These are phyloP conservation scores for Alviniconcha marisindica DNA, from an alignment of 1,140 invertebrate genomes.

Conservation along the genomic window DNA sequence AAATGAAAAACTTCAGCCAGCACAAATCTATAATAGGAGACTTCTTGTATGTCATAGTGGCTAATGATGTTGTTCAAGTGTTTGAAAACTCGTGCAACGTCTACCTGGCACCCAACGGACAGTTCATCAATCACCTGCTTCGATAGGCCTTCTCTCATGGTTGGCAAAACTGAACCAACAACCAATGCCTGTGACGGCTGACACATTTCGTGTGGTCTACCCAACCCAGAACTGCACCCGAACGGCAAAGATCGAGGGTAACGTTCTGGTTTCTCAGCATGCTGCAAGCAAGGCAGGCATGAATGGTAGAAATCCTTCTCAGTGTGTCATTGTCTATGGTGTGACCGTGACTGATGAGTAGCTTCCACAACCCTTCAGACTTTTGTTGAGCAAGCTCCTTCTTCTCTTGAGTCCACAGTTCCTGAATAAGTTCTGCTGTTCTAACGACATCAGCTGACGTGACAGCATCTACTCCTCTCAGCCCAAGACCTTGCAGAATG, in stretches of 20 bases:
- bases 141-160: background rate
- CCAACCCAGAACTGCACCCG: background rate
- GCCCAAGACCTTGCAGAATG: slow-evolving; percentile 28
- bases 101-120: background rate
- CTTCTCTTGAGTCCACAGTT: background rate
- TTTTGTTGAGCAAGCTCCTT: slow-evolving; percentile 2
- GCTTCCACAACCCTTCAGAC: slow-evolving; percentile 16
- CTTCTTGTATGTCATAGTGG: background rate
- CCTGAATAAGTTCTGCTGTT: slow-evolving; percentile 34
- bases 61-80: background rate
- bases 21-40: background rate
- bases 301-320: background rate
- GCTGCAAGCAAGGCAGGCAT: slow-evolving; percentile 37
- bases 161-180: background rate
- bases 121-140: too few relatives aligned
- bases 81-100: background rate
- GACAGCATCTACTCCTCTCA: slow-evolving; percentile 27
- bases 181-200: background rate
- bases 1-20: background rate
- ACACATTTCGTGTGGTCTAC: slow-evolving; percentile 3
- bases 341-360: background rate
- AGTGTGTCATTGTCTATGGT: slow-evolving; percentile 14
- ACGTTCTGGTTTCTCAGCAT: background rate
- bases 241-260: slow-evolving; percentile 27
- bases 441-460: slow-evolving; percentile 30